phyloP scores from a whole-genome alignment of 2,888 invertebrate species.

The Blomia tropicalis region DNA sequence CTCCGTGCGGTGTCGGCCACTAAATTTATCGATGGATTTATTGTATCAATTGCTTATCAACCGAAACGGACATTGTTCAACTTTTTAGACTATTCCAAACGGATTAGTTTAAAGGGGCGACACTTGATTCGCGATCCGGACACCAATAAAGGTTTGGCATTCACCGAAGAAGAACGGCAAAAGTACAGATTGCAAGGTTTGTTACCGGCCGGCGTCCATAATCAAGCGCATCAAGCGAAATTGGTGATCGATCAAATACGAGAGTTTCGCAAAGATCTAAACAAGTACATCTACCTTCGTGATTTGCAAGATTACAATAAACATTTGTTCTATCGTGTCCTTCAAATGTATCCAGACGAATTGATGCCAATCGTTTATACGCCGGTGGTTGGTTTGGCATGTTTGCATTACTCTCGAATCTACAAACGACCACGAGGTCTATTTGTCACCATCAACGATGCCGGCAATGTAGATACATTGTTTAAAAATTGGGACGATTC shows the following conservation, averaged over 20 bases:
- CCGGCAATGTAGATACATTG: conserved; percentile 66
- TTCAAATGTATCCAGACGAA: conserved; percentile 67
- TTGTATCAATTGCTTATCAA: no score
- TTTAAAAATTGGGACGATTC: conserved; percentile 69
- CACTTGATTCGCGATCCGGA: not conserved
- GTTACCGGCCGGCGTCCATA: conserved; percentile 74
- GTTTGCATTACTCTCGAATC: conserved; percentile 86
- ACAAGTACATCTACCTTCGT: conserved; percentile 87
- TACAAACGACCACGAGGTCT: conserved; percentile 75
- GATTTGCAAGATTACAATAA: conserved; percentile 86
- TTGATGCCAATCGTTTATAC: conserved; percentile 98
- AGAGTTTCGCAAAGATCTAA: conserved; percentile 68
- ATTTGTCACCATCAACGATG: conserved; percentile 62
- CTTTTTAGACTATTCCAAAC: not conserved
- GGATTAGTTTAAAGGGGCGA: not conserved
- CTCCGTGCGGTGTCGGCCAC: no score
- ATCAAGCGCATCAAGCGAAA: conserved; percentile 67
- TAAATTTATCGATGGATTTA: no score
- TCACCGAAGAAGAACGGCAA: conserved; percentile 81
- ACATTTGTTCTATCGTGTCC: conserved; percentile 76
- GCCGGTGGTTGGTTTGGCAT: conserved; percentile 90
- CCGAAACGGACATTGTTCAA: not conserved
- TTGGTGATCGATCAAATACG: conserved; percentile 65
- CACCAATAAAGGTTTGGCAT: conserved; percentile 67
- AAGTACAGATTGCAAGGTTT: conserved; percentile 85